Evolutionary conservation across 2,797 vertebrate genomes (phyloP), one percentile per base, ranked within the genome.

Genomic region (Otolemur crassicaudatus): DNA sequence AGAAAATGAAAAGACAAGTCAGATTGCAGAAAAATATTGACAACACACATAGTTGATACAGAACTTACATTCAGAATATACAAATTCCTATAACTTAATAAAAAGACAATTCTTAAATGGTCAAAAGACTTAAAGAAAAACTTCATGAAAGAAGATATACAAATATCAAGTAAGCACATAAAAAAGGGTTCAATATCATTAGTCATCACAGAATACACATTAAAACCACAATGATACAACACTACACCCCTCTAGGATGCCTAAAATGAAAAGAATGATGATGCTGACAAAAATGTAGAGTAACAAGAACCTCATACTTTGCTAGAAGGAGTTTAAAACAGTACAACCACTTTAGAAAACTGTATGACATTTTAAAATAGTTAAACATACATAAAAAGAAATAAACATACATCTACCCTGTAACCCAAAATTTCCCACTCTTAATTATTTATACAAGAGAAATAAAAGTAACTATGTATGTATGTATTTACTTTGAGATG

Each of bases 81-180:
- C 17, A 87, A 80, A 63, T 40, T 93, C 34, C 72, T 67, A 27
- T 58, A 90, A 69, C 31, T 80, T 87, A 93, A 72, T 69, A 27
- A 79, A 89, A 86, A 85, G n/a, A 79, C 56, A 37, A 84, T 84
- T 92, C 84, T 23, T n/a, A 83, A 92, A 56, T 77, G 27, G 7
- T 70, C 69, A 46, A 75, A 60, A 83, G 58, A 69, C 31, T 49
- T 58, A 27, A 86, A 86, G 31, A 91, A 22, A 70, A 12, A 69
- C 22, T 77, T 88, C 43, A 63, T 40, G 63, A 89, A 75, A 92
- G 34, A 53, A 19, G 13, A 69, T n/a, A 79, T 0, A 63, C 14
- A 75, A 43, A 53, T 19, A 63, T 29, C 43, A 19, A 43, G 73
- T 58, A 56, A 75, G 31, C n/a, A 85, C 22, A 89, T 16, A 31